Base-by-base conservation (phyloP, 1,140 invertebrate species). In the Aphaenogaster ashmeadi region DNA sequence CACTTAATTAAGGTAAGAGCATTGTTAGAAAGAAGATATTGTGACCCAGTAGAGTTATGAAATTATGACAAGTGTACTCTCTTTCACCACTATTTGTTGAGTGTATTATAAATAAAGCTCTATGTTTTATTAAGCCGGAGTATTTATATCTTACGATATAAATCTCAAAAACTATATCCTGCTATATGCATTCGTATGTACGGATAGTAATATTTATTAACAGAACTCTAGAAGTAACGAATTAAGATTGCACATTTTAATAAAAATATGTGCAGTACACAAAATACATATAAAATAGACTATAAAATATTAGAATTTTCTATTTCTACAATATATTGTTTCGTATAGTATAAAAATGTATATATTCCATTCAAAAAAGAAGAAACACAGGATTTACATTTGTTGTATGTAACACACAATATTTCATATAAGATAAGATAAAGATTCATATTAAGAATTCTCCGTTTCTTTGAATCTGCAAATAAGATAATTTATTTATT, bases 401-500 rank as follows among this genome's bases (percentile, higher is more conserved):
- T 33, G 13, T 44, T 67, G 2, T 27, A 21, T 47, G 38, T 11
- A 56, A 75, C 2, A 33, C 27, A 27, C 27, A 27, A 27, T 50
- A 47, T 60, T 47, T 60, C 8, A 13, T 21, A 47, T 18, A 74
- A 58, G 60, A 58, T 44, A 58, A n/a, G 0, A 83, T 60, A 21
- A 52, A 69, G 78, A 67, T 27, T 38, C 52, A n/a, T 9, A 7
- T 94, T 94, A 97, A 52, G 97, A 97, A 94, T 97, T 97, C 94
- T 97, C 97, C 2, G 97, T 97, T 95, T 97, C 97, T 89, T 97
- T 97, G 91, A 96, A 97, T 94, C 97, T 97, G 95, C 88, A 97
- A 97, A 91, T 89, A 93, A 91, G 88, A 92, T 71, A n/a, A 89
- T 86, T 60, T 56, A 66, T 60, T 74, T 18, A 27, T 88, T 44